Base-by-base conservation (phyloP, 2,113 vertebrate species). In the Brachyistius frenatus region DNA sequence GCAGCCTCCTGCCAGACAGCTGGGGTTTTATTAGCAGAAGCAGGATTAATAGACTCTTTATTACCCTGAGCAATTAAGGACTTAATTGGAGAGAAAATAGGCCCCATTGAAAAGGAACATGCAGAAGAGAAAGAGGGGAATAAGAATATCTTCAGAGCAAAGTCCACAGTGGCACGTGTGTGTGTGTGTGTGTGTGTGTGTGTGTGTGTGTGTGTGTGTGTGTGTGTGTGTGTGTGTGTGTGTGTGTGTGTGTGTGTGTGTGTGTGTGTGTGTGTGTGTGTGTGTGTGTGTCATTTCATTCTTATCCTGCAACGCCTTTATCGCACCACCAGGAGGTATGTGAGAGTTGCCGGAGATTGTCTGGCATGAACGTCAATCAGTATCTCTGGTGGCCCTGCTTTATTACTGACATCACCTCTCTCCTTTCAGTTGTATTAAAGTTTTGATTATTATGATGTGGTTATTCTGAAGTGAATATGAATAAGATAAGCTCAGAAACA, bases 41-140 rank as follows among this genome's bases (percentile, higher is more conserved):
- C 78, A 54, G 66, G 68, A 90, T 86, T 91, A 87, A 93, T 90
- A 80, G 89, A 91, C 70, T 90, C 81, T 88, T 93, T 92, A 90
- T 89, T 79, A 91, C 84, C 78, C 66, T 57, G 52, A 90, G 83
- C 88, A 89, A 90, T 93, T 88, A 89, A 84, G 67, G 66, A 50
- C 72, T 85, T 91, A 93, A 93, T 89, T 92, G 79, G 76, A 91
- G 79, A 77, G 75, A 86, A 93, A 92, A 92, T 88, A 62, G 61
- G 23, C 67, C 64, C 80, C 30, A 53, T 61, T 57, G 54, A 81
- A 57, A 58, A 75, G 65, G 32, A 83, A 55, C 62, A 37, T 49
- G 44, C 46, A 60, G 37, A 65, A 36, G 57, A 64, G 55, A 64
- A n/a, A 52, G 67, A 70, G 50, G 64, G 11, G 68, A 68, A 72